phyloP scores from a whole-genome alignment of 53 echinoderm and acorn worm species.

The Stichopus horrens region DNA sequence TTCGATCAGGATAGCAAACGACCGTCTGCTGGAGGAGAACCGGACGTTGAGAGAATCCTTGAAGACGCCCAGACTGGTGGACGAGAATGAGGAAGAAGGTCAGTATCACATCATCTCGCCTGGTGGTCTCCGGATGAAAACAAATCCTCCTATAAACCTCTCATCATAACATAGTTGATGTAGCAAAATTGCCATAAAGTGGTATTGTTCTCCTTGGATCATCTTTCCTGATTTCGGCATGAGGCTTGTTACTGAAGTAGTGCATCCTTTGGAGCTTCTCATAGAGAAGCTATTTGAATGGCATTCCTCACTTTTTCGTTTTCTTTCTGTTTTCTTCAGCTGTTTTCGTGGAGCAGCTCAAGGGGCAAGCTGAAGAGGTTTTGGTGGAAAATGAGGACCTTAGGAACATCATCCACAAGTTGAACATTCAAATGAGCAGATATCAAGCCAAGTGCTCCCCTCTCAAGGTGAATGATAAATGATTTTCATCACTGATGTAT shows the following conservation, averaged over 20 bases:
- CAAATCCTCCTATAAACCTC: no score
- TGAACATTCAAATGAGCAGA: constrained; percentile 94
- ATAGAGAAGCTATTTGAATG: no score
- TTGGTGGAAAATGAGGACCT: constrained; percentile 85
- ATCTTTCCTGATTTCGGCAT: no score
- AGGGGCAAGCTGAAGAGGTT: constrained; percentile 80
- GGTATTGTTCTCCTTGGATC: no score
- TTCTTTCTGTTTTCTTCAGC: constrained; percentile 31
- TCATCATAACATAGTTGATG: no score
- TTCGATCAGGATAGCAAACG: constrained; percentile 76
- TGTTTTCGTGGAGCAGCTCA: constrained; percentile 58
- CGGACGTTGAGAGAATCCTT: constrained; percentile 62
- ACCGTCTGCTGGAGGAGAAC: constrained; percentile 74
- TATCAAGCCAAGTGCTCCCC: constrained; percentile 89
- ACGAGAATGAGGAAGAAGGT: constrained; percentile 28
- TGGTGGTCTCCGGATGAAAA: no score
- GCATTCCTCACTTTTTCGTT: neutral
- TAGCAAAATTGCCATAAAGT: no score
- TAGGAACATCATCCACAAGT: constrained; percentile 84
- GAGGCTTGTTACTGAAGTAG: no score
- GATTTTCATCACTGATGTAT: neutral
- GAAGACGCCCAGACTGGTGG: constrained; percentile 52
- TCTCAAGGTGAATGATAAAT: constrained; percentile 60
- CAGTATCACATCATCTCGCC: neutral
- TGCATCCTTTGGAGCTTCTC: no score